Evolutionary conservation across 2,113 vertebrate genomes (phyloP), one percentile per base, ranked within the genome.

Genomic region (Lagopus muta): DNA sequence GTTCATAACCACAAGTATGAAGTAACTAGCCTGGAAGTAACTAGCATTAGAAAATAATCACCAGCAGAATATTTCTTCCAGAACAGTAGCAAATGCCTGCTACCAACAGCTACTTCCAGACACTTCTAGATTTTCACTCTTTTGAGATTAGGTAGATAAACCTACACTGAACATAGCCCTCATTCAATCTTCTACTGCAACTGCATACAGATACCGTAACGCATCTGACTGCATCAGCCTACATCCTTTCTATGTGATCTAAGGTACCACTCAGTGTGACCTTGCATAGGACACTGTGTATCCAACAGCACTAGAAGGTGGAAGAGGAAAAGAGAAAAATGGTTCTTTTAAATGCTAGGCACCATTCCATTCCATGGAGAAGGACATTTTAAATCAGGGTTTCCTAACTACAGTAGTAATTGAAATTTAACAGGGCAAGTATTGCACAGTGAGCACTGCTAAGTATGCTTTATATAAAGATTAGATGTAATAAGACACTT

Each of bases 391-490:
- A 43, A 89, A 80, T 73, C 86, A 65, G 34, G 42, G 55, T 72
- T 79, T 81, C 90, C 55, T 86, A 27, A 45, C 73, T 28, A 22
- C 12, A 57, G 86, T 5, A 16, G 47, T 42, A 86, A 92, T 45
- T 86, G 61, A 86, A 93, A 87, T 75, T 89, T 86, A 93, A 65
- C 61, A 74, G 80, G 84, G 66, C n/a, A 75, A 86, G 36, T 42
- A 85, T 65, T 64, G 73, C 25, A 85, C 8, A 92, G 45, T 27
- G 69, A 94, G 71, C 43, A 75, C 8, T 2, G 2, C 67, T 85
- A 88, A 91, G 60, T 42, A 60, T 88, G 85, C 86, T 91, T 94
- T 83, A 89, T 88, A 89, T 81, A 89, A 94, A 88, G 60, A 96
- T 89, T 74, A 89, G 60, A 83, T 91, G 78, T 60, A 88, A 71